Base-by-base conservation (phyloP, 2,888 invertebrate species). In the Platynereis dumerilii region DNA sequence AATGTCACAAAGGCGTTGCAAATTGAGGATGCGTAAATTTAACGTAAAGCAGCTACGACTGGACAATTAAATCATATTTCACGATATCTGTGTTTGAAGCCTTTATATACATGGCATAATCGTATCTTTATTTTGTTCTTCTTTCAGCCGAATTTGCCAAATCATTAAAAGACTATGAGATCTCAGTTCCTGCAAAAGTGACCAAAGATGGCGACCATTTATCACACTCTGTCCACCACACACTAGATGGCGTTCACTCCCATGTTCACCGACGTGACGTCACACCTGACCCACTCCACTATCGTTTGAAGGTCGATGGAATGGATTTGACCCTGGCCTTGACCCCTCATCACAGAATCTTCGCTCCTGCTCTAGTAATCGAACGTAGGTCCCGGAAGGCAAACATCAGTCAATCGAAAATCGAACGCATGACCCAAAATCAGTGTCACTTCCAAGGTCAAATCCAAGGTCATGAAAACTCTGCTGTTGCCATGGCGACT, bases 361-460 rank as follows among this genome's bases (percentile, higher is more conserved):
- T 91, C 76, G 88, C 89, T 48, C 90, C 91, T 27, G 87, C 88
- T 60, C 84, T 92, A 83, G 85, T 92, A 67, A 87, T 93, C 72
- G 93, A 93, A 84, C 87, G 90, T 62, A 89, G 90, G 79, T 85
- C 84, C 72, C 74, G 72, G 57, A 63, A 60, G 22, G 69, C 72
- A 63, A 78, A 76, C 71, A 72, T 74, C 48, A 75, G 76, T 39
- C 76, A 79, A 67, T 75, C 76, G 2, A 65, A 72, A 70, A 73
- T 65, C 5, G 59, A 67, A n/a, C 59, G 72, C 2, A 60, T 64
- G 29, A 20, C 54, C 3, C 53, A 66, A 2, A 68, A 87, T 88
- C 67, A 87, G 61, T 93, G 93, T 83, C 93, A 93, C 86, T 93
- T 90, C 84, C 90, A 90, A 66, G 94, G 94, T 72, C 85, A 88